Percentiles rank a stretch among this genome's conserved stretches.
phyloP scores from a whole-genome alignment of 2,797 vertebrate genomes.

The Benthosema pterotum region DNA sequence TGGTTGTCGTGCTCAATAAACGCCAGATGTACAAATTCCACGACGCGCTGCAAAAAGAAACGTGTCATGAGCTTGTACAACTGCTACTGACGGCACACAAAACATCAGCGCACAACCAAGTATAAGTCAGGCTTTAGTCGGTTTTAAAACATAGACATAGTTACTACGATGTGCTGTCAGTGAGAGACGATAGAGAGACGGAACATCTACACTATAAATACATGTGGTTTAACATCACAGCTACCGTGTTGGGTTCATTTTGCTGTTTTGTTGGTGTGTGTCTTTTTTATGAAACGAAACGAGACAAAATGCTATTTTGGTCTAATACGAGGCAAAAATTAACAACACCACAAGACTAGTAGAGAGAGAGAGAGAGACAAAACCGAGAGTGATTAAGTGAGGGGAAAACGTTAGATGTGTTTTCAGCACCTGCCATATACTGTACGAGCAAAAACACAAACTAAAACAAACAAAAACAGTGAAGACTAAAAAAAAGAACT shows the following conservation, averaged over 20 bases:
- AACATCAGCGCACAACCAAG: not conserved
- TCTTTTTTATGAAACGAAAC: conserved; percentile 51
- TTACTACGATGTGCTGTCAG: conserved; percentile 49
- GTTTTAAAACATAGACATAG: conserved; percentile 53
- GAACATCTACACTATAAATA: conserved; percentile 67
- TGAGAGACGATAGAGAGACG: conserved; percentile 39
- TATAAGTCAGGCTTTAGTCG: conserved; percentile 43
- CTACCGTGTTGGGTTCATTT: conserved; percentile 66
- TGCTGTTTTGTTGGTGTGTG: conserved; percentile 67
- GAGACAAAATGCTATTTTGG: conserved; percentile 69
- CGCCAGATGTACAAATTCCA: no score
- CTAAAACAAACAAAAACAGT: conserved; percentile 16
- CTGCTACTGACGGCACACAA: not conserved
- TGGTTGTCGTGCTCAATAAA: no score
- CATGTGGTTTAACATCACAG: conserved; percentile 66
- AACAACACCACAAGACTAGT: conserved; percentile 69
- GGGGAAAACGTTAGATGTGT: conserved; percentile 54
- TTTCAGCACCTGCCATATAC: conserved; percentile 62
- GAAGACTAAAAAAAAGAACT: conserved; percentile 25
- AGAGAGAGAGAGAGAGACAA: conserved; percentile 24
- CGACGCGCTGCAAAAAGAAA: no score
- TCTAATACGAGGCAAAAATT: conserved; percentile 68
- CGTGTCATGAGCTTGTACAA: conserved; percentile 40
- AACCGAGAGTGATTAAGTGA: conserved; percentile 53
- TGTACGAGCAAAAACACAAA: conserved; percentile 41